These are phyloP conservation scores for Mormyrus iriodes DNA, from an alignment of 2,113 vertebrate genomes.

Conservation along the genomic window DNA sequence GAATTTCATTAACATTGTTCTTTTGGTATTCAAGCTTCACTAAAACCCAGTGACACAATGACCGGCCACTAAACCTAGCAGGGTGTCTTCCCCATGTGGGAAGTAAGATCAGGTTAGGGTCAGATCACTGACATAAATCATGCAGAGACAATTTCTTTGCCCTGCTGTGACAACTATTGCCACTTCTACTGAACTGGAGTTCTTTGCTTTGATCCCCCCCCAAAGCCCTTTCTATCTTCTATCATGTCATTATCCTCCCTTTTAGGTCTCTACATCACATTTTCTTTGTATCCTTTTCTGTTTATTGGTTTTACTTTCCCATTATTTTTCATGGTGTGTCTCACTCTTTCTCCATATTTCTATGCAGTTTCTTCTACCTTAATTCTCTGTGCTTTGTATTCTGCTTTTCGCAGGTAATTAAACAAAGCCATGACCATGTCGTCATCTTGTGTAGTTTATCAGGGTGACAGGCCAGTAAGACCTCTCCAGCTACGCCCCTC, in stretches of 20 bases:
- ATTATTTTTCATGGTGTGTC: conserved; percentile 6
- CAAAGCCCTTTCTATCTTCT: neutral
- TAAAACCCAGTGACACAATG: neutral
- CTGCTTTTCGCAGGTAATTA: neutral
- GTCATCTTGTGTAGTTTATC: conserved; percentile 9
- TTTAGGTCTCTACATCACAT: neutral
- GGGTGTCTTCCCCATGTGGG: neutral
- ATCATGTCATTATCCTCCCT: neutral
- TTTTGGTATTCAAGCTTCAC: neutral
- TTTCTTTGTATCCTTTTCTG: neutral
- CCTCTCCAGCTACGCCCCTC: neutral
- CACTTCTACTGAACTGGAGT: neutral
- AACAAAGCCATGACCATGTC: neutral
- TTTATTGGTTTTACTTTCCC: neutral
- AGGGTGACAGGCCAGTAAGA: conserved; percentile 8
- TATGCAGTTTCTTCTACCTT: conserved; percentile 14
- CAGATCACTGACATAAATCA: neutral
- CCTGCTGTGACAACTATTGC: neutral
- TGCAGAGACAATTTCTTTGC: neutral
- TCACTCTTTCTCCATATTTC: conserved; percentile 31
- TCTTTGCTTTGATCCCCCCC: neutral
- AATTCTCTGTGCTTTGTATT: neutral
- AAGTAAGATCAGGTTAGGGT: neutral
- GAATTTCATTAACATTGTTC: neutral
- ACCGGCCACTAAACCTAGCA: neutral